A percentile compares a stretch with the other conserved stretches of the same genome.
Evolutionary conservation across 2,888 invertebrate genomes (phyloP).

Genomic region (Macrostomum cliftonense): DNA sequence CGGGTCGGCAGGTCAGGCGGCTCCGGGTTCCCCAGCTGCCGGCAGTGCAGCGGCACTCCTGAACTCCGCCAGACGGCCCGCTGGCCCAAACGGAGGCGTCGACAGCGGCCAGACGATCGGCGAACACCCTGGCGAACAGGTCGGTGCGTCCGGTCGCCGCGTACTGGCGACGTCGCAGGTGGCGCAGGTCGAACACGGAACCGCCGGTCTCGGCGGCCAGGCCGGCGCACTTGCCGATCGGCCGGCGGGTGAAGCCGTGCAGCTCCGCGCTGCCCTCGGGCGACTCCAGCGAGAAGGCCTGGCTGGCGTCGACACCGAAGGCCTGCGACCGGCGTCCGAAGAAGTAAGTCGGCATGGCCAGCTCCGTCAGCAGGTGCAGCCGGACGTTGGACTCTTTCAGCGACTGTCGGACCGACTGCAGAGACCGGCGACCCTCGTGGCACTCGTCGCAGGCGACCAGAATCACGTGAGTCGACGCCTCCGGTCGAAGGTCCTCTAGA

Average conservation of each 20-base stretch:
- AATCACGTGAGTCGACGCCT: slow-evolving; percentile 10
- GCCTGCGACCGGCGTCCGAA: slow-evolving; percentile 9
- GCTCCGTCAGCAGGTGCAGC: slow-evolving; percentile 7
- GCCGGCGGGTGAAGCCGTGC: slow-evolving; percentile 33
- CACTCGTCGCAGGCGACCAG: slow-evolving; percentile 3
- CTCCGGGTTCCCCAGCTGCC: too few relatives aligned
- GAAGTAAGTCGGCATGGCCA: slow-evolving; percentile 13
- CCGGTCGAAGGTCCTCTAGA: not conserved
- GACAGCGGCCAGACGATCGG: slow-evolving; percentile 30
- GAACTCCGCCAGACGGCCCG: too few relatives aligned
- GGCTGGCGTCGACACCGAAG: slow-evolving; percentile 56
- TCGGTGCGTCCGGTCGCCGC: slow-evolving; percentile 18
- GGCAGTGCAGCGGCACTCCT: too few relatives aligned
- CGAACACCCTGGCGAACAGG: slow-evolving; percentile 18
- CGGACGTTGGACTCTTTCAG: not conserved
- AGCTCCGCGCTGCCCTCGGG: slow-evolving; percentile 54
- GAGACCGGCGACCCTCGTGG: too few relatives aligned
- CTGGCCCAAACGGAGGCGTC: slow-evolving; percentile 14
- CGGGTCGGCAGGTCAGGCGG: too few relatives aligned
- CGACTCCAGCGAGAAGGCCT: slow-evolving; percentile 46
- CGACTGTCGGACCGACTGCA: slow-evolving; percentile 41
- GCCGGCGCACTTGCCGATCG: slow-evolving; percentile 44
- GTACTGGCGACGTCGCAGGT: slow-evolving; percentile 15
- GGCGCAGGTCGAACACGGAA: slow-evolving; percentile 46
- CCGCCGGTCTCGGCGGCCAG: slow-evolving; percentile 51